phyloP scores from a whole-genome alignment of 1,140 invertebrate species.

The Brachionus plicatilis region DNA sequence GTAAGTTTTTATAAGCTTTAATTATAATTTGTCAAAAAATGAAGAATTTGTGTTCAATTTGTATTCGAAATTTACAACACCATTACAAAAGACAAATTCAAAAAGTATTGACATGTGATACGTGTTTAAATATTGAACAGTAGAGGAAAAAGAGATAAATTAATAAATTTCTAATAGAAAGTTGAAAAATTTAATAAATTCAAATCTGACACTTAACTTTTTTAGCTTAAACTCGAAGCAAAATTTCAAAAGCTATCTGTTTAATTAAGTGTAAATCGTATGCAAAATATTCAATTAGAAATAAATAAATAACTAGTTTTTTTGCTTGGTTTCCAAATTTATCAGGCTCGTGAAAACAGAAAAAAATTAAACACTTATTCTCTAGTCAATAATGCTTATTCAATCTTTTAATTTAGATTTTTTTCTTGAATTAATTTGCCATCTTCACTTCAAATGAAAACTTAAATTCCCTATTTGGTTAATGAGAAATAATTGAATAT shows the following conservation, averaged over 20 bases:
- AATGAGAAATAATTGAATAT: constrained; percentile 38
- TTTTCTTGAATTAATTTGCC: constrained; percentile 34
- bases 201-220: neutral
- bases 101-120: too few species aligned
- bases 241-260: neutral
- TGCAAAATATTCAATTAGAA: constrained; percentile 25
- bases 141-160: too few species aligned
- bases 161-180: neutral
- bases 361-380: constrained; percentile 33
- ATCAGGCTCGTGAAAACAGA: neutral
- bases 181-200: neutral
- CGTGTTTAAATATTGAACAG: too few species aligned
- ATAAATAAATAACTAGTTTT: neutral
- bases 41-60: too few species aligned
- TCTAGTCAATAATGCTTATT: constrained; percentile 34
- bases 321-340: neutral
- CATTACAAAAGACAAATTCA: too few species aligned
- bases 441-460: neutral
- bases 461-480: neutral
- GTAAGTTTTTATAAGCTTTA: too few species aligned
- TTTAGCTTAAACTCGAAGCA: neutral
- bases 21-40: too few species aligned
- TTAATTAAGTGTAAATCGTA: constrained; percentile 28
- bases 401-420: constrained; percentile 34
- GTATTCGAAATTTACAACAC: too few species aligned